Conservation (phyloP, 1,140 invertebrate genomes). For the Euwallacea similis region DNA sequence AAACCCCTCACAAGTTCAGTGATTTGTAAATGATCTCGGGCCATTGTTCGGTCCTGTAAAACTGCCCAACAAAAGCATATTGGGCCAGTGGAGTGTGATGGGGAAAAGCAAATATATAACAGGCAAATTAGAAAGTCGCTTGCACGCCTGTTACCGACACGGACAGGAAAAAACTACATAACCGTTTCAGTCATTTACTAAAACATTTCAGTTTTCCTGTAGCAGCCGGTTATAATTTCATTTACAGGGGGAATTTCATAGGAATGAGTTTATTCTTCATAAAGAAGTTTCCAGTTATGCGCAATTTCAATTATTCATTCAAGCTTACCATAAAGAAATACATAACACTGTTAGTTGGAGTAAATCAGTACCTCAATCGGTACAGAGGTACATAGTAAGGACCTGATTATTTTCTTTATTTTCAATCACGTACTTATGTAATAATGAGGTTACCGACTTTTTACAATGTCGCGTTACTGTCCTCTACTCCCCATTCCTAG, state of each 20-base stretch:
- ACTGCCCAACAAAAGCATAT: slow-evolving; percentile 22
- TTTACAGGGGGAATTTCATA: slow-evolving; percentile 10
- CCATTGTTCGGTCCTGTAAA: slow-evolving; percentile 5
- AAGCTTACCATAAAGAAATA: too few species aligned
- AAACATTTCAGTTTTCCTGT: slow-evolving; percentile 37
- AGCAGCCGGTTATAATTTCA: slow-evolving; percentile 23
- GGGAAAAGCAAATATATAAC: slow-evolving; percentile 28
- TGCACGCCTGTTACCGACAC: slow-evolving; percentile 32
- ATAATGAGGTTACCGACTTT: too few species aligned
- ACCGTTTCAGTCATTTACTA: slow-evolving; percentile 35
- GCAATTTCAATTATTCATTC: too few species aligned
- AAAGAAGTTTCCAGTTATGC: too few species aligned
- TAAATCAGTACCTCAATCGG: too few species aligned
- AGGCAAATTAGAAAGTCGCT: slow-evolving; percentile 36
- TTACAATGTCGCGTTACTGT: too few species aligned
- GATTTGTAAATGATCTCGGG: slow-evolving; percentile 4
- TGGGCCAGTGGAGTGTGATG: slow-evolving; percentile 16
- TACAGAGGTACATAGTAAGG: too few species aligned
- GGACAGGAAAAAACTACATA: slow-evolving; percentile 36
- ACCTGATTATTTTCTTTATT: too few species aligned
- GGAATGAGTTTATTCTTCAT: background rate
- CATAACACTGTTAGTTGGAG: too few species aligned
- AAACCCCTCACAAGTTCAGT: background rate
- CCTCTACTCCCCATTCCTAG: too few species aligned
- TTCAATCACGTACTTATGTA: too few species aligned